Evolutionary conservation across 2,113 vertebrate species (phyloP), one percentile per base, ranked within the genome.

Genomic region (Mus spicilegus): DNA sequence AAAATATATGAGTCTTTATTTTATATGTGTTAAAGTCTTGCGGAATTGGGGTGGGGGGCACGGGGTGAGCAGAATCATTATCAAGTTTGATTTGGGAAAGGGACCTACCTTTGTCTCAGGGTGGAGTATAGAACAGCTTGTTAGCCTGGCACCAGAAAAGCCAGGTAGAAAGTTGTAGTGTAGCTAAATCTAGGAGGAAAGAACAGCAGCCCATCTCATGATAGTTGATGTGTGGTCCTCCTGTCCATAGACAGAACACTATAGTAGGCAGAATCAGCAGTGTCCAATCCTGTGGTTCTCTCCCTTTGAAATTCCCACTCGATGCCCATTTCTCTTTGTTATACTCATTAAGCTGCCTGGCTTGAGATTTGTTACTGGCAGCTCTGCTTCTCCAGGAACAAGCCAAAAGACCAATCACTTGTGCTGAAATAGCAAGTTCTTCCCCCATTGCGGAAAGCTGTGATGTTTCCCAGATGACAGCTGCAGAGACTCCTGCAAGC

Each of bases 391-490:
- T 89, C 88, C 94, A 58, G 63, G 72, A 87, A 96, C 94, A 28
- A 89, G 90, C 94, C 42, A 2, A 82, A 96, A 96, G 84, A 91
- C 78, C 96, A 87, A 65, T 73, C 89, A 78, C 56, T 72, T 36
- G 36, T 26, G 28, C 88, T 92, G 77, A 97, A 94, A 95, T 84
- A 95, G 54, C 76, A 84, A 54, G 97, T 89, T 93, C 87, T 95
- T 90, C 19, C 42, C 92, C 56, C 11, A 5, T 93, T 93, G 88
- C 93, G 88, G 91, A 96, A 96, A 97, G 89, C 81, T 96, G 86
- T 92, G 95, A 95, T 97, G 81, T 93, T 92, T 92, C 90, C 96
- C 97, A 97, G 95, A 96, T 97, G 96, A 96, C 97, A 97, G 95
- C 92, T 94, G 93, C 97, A 95, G 93, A 69, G 63, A 95, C 49